Percentiles rank a stretch among this genome's conserved stretches.
These are phyloP conservation scores for Protophormia terraenovae DNA, from an alignment of 2,888 invertebrate species.

Conservation along the genomic window DNA sequence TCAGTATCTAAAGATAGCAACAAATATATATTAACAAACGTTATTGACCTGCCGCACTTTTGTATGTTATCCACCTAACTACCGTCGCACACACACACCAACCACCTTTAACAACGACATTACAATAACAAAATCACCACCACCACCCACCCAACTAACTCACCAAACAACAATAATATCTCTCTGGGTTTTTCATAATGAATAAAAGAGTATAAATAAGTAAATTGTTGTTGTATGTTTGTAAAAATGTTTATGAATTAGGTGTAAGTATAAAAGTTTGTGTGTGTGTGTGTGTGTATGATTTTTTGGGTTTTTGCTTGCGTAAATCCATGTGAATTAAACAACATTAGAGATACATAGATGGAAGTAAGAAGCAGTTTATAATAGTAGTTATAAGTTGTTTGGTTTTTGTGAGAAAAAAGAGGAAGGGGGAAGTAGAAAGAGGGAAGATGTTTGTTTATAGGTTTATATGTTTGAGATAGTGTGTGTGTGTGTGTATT, in stretches of 20 bases:
- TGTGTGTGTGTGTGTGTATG: conserved; percentile 4
- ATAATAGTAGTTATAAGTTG: conserved; percentile 38
- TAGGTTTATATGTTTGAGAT: neutral
- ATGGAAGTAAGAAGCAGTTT: neutral
- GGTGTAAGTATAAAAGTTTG: neutral
- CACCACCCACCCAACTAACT: conserved; percentile 30
- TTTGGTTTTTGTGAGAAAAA: neutral
- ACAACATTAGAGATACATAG: conserved; percentile 42
- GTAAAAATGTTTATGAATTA: too few relatives aligned
- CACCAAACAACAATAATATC: conserved; percentile 38
- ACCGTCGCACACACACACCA: too few relatives aligned
- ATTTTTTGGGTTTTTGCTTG: conserved; percentile 32
- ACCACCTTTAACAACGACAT: too few relatives aligned
- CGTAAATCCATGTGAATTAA: conserved; percentile 53
- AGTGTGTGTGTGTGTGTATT: neutral
- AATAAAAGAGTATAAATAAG: conserved; percentile 10
- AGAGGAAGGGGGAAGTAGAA: conserved; percentile 12
- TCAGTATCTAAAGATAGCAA: conserved; percentile 51
- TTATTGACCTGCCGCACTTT: conserved; percentile 68
- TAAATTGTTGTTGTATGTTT: neutral
- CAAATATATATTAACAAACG: conserved; percentile 64
- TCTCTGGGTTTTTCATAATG: conserved; percentile 45
- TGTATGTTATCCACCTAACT: conserved; percentile 32
- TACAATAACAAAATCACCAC: too few relatives aligned
- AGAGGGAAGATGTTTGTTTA: neutral